A percentile compares a stretch with the other conserved stretches of the same genome.
Conservation (phyloP, 2,113 vertebrate genomes). For the Arvicanthis niloticus region DNA sequence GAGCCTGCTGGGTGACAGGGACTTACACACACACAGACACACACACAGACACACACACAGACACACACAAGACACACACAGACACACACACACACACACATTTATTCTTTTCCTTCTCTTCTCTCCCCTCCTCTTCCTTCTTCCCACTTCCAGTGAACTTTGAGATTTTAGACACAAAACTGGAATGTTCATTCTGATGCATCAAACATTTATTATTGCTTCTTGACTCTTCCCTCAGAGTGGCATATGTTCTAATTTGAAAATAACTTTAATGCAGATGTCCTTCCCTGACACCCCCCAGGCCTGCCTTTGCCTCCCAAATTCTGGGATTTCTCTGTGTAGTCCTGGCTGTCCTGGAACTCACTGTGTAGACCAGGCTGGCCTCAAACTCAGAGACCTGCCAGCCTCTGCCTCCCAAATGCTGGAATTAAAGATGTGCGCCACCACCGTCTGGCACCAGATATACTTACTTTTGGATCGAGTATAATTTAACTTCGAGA, state of each 20-base stretch:
- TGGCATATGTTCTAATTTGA: neutral
- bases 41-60: no score
- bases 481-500: constrained; percentile 17
- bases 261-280: neutral
- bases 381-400: neutral
- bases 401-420: neutral
- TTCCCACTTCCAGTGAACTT: neutral
- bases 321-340: no score
- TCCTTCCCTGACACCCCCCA: no score
- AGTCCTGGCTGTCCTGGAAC: neutral
- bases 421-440: neutral
- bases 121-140: no score
- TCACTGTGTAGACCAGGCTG: neutral
- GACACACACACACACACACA: no score
- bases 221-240: neutral
- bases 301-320: no score
- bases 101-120: no score
- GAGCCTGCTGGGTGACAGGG: neutral
- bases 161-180: constrained; percentile 1
- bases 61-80: no score
- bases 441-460: neutral
- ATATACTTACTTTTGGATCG: neutral
- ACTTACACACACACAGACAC: neutral
- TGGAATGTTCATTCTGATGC: neutral
- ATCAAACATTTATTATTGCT: neutral